Base-by-base conservation (phyloP, 2,888 invertebrate species). In the Drosophila suboccidentalis region DNA sequence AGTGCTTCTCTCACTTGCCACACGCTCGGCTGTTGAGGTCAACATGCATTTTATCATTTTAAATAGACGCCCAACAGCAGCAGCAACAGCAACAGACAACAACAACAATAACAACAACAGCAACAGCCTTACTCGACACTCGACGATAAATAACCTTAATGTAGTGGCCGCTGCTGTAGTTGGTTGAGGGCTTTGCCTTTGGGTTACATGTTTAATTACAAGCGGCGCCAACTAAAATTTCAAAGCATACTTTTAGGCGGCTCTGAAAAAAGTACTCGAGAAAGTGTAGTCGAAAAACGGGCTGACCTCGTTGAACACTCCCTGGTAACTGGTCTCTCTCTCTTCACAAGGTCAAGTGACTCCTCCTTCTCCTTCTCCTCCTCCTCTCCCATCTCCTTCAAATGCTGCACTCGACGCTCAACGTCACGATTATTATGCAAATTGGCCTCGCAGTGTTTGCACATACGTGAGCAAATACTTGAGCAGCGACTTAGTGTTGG, bases 31-130 rank as follows among this genome's bases (percentile, higher is more conserved):
- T 50, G 80, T 74, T 81, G 87, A 85, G 85, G 84, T 84, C 84
- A 87, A 78, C 78, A 78, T 87, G 86, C 88, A 87, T 89, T 86
- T 89, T 89, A 86, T 89, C 89, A 86, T 87, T 89, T 70, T 66
- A 80, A 75, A 78, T 82, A 75, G 79, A 53, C 43, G 39, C 59
- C 46, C 39, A 61, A 58, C 26, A 81, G 59, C 39, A 60, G 44
- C 53, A 43, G n/a, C 66, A 64, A 26, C 57, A 57, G 1, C 22
- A 38, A n/a, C 22, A 51, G n/a, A 9, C 17, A 32, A 13, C 38
- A 34, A 22, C 46, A 44, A 43, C 77, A 58, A n/a, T n/a, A n/a
- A n/a, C 22, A 51, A 9, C 17, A 32, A 13, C 38, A 34, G 26
- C 46, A 44, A 43, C 77, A 58, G 54, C 47, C 46, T 19, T 50